Conservation (phyloP, 2,888 invertebrate genomes). For the Metacarcinus magister region DNA sequence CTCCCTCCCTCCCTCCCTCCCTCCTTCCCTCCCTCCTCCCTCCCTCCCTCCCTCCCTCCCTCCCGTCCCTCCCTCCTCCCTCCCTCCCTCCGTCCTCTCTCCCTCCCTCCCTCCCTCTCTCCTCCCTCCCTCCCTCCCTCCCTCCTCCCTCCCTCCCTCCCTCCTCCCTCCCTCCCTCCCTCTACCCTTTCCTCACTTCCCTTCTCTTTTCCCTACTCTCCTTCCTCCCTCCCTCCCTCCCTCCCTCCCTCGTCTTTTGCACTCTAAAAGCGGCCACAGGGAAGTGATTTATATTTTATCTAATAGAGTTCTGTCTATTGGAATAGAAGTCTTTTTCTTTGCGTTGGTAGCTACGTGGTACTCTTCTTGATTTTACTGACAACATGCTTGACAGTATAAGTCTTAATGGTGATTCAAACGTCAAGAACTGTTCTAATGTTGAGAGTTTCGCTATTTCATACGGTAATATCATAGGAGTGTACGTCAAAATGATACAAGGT, state of each 20-base stretch:
- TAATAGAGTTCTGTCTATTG: background rate
- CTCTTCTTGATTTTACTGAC: background rate
- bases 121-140: background rate
- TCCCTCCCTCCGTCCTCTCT: background rate
- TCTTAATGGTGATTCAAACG: background rate
- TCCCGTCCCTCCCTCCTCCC: constrained; percentile 29
- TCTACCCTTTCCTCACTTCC: constrained; percentile 49
- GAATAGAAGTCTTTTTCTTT: background rate
- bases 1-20: background rate
- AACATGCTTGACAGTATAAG: background rate
- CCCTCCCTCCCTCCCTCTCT: background rate
- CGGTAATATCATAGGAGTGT: background rate
- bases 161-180: constrained; percentile 32
- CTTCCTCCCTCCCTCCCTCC: background rate
- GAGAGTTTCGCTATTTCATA: background rate
- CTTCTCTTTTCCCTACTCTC: constrained; percentile 39
- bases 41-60: background rate
- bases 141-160: background rate
- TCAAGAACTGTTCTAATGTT: background rate
- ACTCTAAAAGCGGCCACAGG: background rate
- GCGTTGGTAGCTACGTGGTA: background rate
- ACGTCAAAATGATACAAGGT: background rate
- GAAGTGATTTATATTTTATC: constrained; percentile 1
- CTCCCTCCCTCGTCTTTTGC: background rate
- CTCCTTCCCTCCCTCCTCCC: background rate